These are phyloP conservation scores for Sebastiscus albofasciatus DNA, from an alignment of 2,797 vertebrate species.

Conservation along the genomic window DNA sequence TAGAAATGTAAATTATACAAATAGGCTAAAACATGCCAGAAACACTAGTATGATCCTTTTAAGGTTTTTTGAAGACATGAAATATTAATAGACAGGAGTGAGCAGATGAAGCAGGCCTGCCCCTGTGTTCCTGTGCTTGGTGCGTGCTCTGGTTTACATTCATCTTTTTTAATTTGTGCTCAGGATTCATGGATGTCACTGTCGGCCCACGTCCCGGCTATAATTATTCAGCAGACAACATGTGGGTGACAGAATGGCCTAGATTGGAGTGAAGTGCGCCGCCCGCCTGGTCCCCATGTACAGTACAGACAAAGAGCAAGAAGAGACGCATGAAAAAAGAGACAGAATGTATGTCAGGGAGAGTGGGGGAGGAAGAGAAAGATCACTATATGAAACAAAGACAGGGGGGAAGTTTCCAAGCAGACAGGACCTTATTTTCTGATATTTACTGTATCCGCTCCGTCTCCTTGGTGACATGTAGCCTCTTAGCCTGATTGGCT, in stretches of 20 bases:
- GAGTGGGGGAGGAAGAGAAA: background rate
- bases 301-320: constrained; percentile 13
- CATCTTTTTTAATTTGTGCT: constrained; percentile 42
- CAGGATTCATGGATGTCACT: constrained; percentile 25
- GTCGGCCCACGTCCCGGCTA: background rate
- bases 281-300: background rate
- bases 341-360: constrained; percentile 7
- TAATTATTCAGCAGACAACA: constrained; percentile 47
- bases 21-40: background rate
- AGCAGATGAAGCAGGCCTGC: constrained; percentile 2
- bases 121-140: background rate
- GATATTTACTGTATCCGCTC: background rate
- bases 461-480: background rate
- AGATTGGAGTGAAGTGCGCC: constrained; percentile 18
- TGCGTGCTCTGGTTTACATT: constrained; percentile 9
- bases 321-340: background rate
- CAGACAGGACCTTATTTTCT: background rate
- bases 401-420: background rate
- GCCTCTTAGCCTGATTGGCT: constrained; percentile 15
- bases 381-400: background rate
- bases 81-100: constrained; percentile 9
- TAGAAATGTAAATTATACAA: background rate
- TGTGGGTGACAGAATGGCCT: constrained; percentile 41
- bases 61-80: background rate
- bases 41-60: background rate